Percentiles rank a stretch among this genome's conserved stretches.
These are phyloP conservation scores for Crossocerus cetratus DNA, from an alignment of 2,888 invertebrate genomes.

Conservation along the genomic window DNA sequence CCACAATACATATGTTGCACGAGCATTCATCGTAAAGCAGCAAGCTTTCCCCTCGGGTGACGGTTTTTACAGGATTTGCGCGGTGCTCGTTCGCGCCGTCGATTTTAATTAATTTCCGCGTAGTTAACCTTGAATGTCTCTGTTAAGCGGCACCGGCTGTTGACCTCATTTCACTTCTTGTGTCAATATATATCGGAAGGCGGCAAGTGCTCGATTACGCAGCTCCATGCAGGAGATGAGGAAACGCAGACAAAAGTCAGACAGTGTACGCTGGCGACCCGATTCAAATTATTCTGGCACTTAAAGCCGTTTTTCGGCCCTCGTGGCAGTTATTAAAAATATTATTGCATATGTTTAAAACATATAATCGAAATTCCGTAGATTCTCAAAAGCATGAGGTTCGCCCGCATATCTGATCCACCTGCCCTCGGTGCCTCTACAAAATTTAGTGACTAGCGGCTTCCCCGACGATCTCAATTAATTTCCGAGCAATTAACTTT, in stretches of 20 bases:
- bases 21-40: neutral
- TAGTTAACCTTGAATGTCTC: constrained; percentile 6
- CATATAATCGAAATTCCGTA: neutral
- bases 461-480: constrained; percentile 52
- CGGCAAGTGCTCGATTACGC: neutral
- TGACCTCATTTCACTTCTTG: constrained; percentile 1
- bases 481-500: constrained; percentile 56
- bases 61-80: constrained; percentile 39
- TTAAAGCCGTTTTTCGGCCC: neutral
- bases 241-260: neutral
- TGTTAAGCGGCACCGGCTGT: neutral
- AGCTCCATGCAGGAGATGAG: neutral
- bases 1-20: neutral
- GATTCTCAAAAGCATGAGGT: neutral
- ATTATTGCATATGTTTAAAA: constrained; percentile 32
- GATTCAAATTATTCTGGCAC: neutral
- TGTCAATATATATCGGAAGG: constrained; percentile 25
- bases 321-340: constrained; percentile 37
- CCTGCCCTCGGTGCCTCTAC: constrained; percentile 17
- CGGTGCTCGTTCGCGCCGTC: constrained; percentile 44
- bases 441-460: constrained; percentile 49
- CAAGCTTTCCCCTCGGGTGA: constrained; percentile 40
- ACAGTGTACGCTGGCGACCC: neutral
- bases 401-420: constrained; percentile 26
- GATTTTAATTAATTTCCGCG: constrained; percentile 53